These are phyloP conservation scores for Lycocerus yunnanus DNA, from an alignment of 2,888 invertebrate genomes.

Conservation along the genomic window DNA sequence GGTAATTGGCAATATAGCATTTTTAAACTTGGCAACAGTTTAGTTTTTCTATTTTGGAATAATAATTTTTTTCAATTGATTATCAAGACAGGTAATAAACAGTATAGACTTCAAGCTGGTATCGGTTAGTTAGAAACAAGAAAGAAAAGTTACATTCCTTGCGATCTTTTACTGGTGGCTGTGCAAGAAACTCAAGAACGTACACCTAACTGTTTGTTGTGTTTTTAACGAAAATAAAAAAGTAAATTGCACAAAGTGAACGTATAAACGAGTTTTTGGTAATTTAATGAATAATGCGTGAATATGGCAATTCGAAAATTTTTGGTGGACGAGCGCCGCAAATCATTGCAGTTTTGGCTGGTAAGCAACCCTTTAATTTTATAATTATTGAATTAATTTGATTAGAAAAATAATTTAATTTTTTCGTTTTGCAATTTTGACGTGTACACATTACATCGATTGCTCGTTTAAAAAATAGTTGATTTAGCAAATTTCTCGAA, in stretches of 20 bases:
- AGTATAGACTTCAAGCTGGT: neutral
- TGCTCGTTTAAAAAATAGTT: neutral
- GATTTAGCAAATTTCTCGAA: neutral
- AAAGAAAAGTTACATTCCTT: neutral
- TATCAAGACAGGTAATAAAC: neutral
- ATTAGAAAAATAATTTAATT: neutral
- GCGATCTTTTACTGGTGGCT: neutral
- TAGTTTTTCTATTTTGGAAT: neutral
- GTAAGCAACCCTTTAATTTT: too few relatives aligned
- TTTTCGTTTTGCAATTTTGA: neutral
- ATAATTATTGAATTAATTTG: too few relatives aligned
- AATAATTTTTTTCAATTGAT: neutral
- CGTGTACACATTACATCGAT: neutral
- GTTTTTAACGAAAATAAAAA: neutral
- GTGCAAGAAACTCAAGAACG: neutral
- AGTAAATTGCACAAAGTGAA: constrained; percentile 11
- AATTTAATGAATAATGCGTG: constrained; percentile 18
- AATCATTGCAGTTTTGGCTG: constrained; percentile 48
- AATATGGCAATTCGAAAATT: constrained; percentile 26
- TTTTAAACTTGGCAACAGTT: neutral
- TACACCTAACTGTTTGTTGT: neutral
- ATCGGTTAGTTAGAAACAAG: neutral
- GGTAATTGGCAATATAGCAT: neutral
- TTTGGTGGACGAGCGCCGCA: constrained; percentile 48
- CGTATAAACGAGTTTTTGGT: constrained; percentile 11